These are phyloP conservation scores for Diadumene lineata DNA, from an alignment of 92 coral and sea anemone species.

Conservation along the genomic window DNA sequence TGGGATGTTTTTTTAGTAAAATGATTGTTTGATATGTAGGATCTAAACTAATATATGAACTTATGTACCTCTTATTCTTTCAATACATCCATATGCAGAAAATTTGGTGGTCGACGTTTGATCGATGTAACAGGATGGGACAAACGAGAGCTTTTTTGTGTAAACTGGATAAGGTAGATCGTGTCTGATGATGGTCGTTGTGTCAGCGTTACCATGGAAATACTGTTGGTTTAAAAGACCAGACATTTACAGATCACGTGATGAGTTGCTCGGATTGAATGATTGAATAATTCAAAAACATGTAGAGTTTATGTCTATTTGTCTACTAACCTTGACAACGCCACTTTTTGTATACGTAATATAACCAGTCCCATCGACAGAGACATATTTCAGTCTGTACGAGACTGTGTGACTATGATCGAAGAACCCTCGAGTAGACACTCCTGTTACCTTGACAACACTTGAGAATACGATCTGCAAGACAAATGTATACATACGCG, in stretches of 20 bases:
- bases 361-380: background rate
- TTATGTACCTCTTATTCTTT: background rate
- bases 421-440: background rate
- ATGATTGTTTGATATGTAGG: too few relatives aligned
- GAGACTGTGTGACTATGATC: background rate
- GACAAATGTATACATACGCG: too few relatives aligned
- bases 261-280: background rate
- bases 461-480: background rate
- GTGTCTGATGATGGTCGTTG: background rate
- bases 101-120: background rate
- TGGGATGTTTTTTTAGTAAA: too few relatives aligned
- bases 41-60: background rate
- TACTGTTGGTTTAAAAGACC: background rate
- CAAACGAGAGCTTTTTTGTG: background rate
- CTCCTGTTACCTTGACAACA: constrained; percentile 1
- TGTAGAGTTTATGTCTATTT: too few relatives aligned
- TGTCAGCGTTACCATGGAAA: background rate
- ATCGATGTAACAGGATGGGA: background rate
- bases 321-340: background rate
- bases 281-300: background rate
- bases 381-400: background rate
- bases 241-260: too few relatives aligned
- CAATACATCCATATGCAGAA: background rate
- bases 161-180: constrained; percentile 3
- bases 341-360: background rate